Evolutionary conservation across 2,797 vertebrate species (phyloP).

Genomic region (Petrocephalus schoutedeni): DNA sequence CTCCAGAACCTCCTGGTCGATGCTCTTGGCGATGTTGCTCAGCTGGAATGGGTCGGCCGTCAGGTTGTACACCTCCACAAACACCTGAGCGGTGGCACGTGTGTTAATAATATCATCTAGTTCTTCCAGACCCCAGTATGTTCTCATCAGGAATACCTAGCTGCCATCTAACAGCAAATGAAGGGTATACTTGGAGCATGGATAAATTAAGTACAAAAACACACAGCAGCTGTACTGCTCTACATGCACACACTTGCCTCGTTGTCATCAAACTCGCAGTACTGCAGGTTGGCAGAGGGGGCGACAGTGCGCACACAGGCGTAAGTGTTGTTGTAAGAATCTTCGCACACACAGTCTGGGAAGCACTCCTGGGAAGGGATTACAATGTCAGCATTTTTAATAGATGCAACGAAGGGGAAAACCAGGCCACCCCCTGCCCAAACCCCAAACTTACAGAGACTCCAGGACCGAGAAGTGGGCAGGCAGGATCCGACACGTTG

Average conservation of each 20-base stretch:
- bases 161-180: not conserved
- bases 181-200: not conserved
- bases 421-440: not conserved
- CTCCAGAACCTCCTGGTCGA: constrained; percentile 91
- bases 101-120: constrained; percentile 44
- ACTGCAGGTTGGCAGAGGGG: constrained; percentile 76
- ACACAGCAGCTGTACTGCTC: not conserved
- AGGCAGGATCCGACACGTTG: constrained; percentile 77
- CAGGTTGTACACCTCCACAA: constrained; percentile 94
- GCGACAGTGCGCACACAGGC: constrained; percentile 86
- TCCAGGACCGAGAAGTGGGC: constrained; percentile 83
- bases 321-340: constrained; percentile 92
- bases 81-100: constrained; percentile 72
- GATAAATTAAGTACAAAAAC: not conserved
- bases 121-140: not conserved
- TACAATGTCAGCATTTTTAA: not conserved
- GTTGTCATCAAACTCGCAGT: constrained; percentile 93
- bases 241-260: constrained; percentile 66
- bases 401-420: not conserved
- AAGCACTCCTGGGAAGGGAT: constrained; percentile 77
- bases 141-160: not conserved
- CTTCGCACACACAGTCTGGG: constrained; percentile 95
- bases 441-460: constrained; percentile 71
- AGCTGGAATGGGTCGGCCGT: constrained; percentile 90
- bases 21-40: constrained; percentile 86